Percentiles rank a stretch among this genome's conserved stretches.
Conservation (phyloP, 2,113 vertebrate genomes). For the Etheostoma spectabile region DNA sequence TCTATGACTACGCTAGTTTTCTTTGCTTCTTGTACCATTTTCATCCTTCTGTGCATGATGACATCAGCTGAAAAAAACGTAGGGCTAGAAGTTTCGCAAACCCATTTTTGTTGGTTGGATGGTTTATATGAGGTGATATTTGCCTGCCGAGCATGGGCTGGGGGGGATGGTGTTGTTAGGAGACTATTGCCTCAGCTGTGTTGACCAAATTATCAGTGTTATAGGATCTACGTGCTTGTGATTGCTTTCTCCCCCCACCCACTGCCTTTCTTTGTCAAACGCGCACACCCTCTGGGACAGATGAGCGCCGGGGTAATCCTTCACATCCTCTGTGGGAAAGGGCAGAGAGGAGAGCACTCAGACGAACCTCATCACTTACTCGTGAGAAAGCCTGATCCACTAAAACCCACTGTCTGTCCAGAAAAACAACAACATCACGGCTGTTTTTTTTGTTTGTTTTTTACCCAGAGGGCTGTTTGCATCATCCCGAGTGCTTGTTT, state of each 20-base stretch:
- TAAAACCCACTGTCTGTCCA: slow-evolving; percentile 26
- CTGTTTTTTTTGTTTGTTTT: not conserved
- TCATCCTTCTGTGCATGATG: slow-evolving; percentile 7
- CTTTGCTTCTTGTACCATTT: not conserved
- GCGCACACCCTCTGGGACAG: slow-evolving; percentile 54
- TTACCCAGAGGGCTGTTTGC: slow-evolving; percentile 2
- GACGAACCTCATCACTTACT: slow-evolving; percentile 55
- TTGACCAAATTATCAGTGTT: slow-evolving; percentile 72
- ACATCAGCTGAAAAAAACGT: slow-evolving; percentile 10
- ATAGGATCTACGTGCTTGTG: slow-evolving; percentile 54
- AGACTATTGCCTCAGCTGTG: slow-evolving; percentile 77
- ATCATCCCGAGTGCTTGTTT: slow-evolving; percentile 35
- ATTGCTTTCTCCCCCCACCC: slow-evolving; percentile 60
- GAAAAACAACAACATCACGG: slow-evolving; percentile 22
- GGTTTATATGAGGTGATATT: slow-evolving; percentile 18
- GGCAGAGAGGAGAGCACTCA: slow-evolving; percentile 40
- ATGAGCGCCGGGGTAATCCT: slow-evolving; percentile 62
- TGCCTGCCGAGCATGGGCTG: not conserved
- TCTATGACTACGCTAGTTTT: not conserved
- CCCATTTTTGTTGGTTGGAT: not conserved
- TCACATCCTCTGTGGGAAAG: slow-evolving; percentile 73
- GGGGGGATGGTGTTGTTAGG: not conserved
- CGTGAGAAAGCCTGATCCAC: slow-evolving; percentile 59
- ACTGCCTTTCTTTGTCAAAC: slow-evolving; percentile 62
- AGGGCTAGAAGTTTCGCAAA: slow-evolving; percentile 34